These are phyloP conservation scores for Hartigia nigra DNA, from an alignment of 2,888 invertebrate species.

Conservation along the genomic window DNA sequence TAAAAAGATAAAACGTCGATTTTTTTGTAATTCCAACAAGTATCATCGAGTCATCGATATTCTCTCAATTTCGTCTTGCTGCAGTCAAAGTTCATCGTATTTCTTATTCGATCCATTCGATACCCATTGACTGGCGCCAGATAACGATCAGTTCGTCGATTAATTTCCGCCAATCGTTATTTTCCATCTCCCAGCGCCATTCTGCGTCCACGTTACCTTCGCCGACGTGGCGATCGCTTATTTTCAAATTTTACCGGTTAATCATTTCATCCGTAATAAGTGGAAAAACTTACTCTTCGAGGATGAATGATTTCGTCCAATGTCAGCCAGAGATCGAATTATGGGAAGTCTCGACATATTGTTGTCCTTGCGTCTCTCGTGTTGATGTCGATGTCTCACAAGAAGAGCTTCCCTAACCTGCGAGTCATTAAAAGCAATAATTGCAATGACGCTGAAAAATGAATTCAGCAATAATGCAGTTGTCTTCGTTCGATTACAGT, in stretches of 20 bases:
- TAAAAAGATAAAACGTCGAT: neutral
- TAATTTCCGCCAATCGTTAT: neutral
- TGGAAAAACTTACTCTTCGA: conserved; percentile 85
- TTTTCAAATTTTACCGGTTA: neutral
- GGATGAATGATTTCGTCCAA: conserved; percentile 93
- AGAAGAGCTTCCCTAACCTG: conserved; percentile 83
- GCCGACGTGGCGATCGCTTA: neutral
- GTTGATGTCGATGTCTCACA: conserved; percentile 93
- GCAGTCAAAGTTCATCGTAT: no score
- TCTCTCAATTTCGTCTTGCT: neutral
- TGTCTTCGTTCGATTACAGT: neutral
- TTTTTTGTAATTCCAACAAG: neutral
- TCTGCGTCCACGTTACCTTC: neutral
- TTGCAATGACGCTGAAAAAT: neutral
- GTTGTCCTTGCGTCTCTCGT: conserved; percentile 81
- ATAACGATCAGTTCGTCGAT: conserved; percentile 7
- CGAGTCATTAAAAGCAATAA: neutral
- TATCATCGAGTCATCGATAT: neutral
- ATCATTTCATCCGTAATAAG: neutral
- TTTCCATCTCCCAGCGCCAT: neutral
- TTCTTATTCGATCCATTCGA: no score
- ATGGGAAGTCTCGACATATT: conserved; percentile 86
- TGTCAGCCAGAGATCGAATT: conserved; percentile 95
- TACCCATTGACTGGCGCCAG: neutral
- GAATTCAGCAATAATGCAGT: neutral